Conservation (phyloP, 2,888 invertebrate species). For the Drosophila fungiperda region DNA sequence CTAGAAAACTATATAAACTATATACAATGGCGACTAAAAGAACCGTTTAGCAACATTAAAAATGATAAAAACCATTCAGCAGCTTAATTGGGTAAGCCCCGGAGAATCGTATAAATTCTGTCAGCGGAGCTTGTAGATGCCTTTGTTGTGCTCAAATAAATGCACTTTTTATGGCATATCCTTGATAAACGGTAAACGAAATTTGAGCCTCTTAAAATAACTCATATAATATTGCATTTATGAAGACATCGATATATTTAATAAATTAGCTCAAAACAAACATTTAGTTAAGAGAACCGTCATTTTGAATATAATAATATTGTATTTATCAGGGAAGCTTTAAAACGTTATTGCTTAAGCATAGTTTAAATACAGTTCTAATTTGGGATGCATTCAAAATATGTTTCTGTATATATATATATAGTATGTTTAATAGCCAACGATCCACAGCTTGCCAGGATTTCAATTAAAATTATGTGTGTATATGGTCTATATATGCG, state of each 20-base stretch:
- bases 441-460: conserved; percentile 40
- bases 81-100: not conserved
- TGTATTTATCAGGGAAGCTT: conserved; percentile 25
- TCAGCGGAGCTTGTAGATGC: conserved; percentile 19
- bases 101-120: conserved; percentile 39
- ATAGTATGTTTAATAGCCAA: conserved; percentile 42
- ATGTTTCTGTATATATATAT: not conserved
- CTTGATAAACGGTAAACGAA: not conserved
- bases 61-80: not conserved
- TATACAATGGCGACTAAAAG: not conserved
- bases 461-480: conserved; percentile 40
- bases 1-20: conserved; percentile 15
- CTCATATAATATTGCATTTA: conserved; percentile 13
- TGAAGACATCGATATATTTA: conserved; percentile 19
- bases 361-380: conserved; percentile 18
- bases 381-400: conserved; percentile 7
- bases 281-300: conserved; percentile 8
- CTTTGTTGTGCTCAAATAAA: conserved; percentile 49
- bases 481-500: conserved; percentile 20
- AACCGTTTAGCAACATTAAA: not conserved
- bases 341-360: conserved; percentile 38
- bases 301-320: conserved; percentile 29
- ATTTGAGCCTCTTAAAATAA: conserved; percentile 8
- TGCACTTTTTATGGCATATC: not conserved
- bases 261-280: conserved; percentile 29